Conservation (phyloP, 2,888 invertebrate genomes). For the Cantharis rustica region DNA sequence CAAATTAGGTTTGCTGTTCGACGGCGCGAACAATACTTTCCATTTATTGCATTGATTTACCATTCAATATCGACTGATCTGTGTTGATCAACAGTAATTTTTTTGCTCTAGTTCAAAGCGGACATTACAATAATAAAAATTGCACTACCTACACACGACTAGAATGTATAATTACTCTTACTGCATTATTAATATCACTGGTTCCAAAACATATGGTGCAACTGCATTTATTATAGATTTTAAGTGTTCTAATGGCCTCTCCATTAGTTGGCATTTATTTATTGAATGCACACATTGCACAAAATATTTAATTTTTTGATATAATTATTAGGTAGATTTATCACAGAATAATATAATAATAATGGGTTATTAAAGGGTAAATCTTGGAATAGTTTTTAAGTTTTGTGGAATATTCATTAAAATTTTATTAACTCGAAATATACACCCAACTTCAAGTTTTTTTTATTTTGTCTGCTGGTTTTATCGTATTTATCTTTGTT, state of each 20-base stretch:
- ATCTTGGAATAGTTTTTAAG: background rate
- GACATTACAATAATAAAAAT: conserved; percentile 17
- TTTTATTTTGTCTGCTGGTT: background rate
- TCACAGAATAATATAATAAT: background rate
- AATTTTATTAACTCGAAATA: background rate
- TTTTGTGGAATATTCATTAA: too few species aligned
- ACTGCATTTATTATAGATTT: conserved; percentile 21
- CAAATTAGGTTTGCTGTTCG: background rate
- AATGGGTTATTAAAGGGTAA: background rate
- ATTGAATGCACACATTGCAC: conserved; percentile 4
- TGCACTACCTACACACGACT: conserved; percentile 14
- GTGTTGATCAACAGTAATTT: background rate
- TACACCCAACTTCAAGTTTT: background rate
- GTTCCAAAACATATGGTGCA: conserved; percentile 19
- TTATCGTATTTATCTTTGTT: background rate
- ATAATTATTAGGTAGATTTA: background rate
- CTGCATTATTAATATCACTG: conserved; percentile 18
- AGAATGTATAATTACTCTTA: conserved; percentile 23
- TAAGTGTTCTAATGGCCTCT: conserved; percentile 17
- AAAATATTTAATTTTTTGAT: background rate
- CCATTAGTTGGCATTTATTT: conserved; percentile 2
- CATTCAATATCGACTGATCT: background rate
- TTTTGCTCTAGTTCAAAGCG: conserved; percentile 3
- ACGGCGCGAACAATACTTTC: background rate
- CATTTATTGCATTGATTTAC: background rate